phyloP scores from a whole-genome alignment of 2,888 invertebrate species.

The Cephus sareptanus region DNA sequence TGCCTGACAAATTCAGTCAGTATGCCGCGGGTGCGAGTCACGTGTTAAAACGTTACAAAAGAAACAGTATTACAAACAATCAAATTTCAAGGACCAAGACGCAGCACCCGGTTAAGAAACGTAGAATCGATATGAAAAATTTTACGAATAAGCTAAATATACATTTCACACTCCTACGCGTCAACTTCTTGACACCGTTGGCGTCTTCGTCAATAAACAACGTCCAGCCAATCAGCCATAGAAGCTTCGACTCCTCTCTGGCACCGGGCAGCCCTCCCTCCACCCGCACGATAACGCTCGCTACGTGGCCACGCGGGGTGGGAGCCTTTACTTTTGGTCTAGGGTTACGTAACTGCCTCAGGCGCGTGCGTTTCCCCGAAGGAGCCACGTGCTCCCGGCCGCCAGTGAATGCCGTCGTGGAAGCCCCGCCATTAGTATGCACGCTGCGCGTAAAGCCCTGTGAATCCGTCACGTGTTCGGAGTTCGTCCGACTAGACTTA shows the following conservation, averaged over 20 bases:
- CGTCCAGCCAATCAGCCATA: neutral
- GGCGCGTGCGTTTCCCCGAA: conserved; percentile 37
- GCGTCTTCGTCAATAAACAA: neutral
- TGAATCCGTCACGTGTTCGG: neutral
- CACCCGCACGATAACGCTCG: neutral
- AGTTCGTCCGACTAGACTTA: conserved; percentile 4
- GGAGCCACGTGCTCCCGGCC: conserved; percentile 42
- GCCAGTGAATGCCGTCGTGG: conserved; percentile 36
- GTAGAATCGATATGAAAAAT: neutral
- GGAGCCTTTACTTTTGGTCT: neutral
- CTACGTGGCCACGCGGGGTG: neutral
- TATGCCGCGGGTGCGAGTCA: neutral
- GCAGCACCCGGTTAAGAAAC: neutral
- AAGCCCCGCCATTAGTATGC: conserved; percentile 23
- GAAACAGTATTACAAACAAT: too few relatives aligned
- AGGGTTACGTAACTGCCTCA: conserved; percentile 33
- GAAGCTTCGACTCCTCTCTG: neutral
- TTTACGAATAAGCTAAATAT: neutral
- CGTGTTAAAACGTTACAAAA: neutral
- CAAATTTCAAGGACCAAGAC: neutral
- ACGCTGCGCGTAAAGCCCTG: conserved; percentile 12
- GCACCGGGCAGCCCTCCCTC: neutral
- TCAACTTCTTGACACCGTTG: neutral
- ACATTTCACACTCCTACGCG: neutral
- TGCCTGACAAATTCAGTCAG: neutral